Percentiles rank a stretch among this genome's conserved stretches.
These are phyloP conservation scores for Ditula angustiorana DNA, from an alignment of 2,888 invertebrate genomes.

Conservation along the genomic window DNA sequence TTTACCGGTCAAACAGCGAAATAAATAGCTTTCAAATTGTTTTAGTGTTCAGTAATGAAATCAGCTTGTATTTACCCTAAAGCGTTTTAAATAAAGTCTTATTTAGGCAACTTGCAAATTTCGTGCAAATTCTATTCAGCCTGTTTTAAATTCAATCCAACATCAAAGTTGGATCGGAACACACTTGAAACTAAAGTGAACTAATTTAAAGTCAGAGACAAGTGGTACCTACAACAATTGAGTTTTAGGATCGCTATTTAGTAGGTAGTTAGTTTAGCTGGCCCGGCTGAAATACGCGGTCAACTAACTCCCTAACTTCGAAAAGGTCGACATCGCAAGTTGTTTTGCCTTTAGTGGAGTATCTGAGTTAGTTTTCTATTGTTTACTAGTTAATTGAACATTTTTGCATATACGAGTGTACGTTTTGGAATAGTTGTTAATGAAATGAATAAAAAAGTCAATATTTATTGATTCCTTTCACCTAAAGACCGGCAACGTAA, in stretches of 20 bases:
- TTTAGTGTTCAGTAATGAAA: slow-evolving; percentile 1
- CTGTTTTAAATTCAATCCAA: slow-evolving; percentile 35
- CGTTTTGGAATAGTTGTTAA: no score
- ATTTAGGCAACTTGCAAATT: slow-evolving; percentile 18
- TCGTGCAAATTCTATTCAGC: slow-evolving; percentile 28
- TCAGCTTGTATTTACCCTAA: slow-evolving; percentile 4
- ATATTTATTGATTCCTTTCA: no score
- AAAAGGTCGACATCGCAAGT: slow-evolving; percentile 34
- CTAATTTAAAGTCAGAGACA: slow-evolving; percentile 38
- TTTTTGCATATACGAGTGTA: background rate
- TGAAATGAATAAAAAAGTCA: no score
- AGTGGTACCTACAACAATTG: slow-evolving; percentile 31
- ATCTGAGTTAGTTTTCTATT: slow-evolving; percentile 19
- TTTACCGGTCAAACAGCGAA: background rate
- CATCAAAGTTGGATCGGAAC: slow-evolving; percentile 33
- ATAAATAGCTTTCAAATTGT: background rate
- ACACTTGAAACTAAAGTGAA: slow-evolving; percentile 32
- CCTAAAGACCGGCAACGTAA: no score
- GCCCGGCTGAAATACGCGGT: slow-evolving; percentile 20
- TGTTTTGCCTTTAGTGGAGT: slow-evolving; percentile 26
- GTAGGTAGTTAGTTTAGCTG: slow-evolving; percentile 32
- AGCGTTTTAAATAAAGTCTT: slow-evolving; percentile 14
- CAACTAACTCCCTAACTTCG: slow-evolving; percentile 33
- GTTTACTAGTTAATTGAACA: slow-evolving; percentile 6
- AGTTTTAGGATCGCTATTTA: slow-evolving; percentile 36